These are phyloP conservation scores for Ischnus inquisitorius DNA, from an alignment of 2,888 invertebrate genomes.

Conservation along the genomic window DNA sequence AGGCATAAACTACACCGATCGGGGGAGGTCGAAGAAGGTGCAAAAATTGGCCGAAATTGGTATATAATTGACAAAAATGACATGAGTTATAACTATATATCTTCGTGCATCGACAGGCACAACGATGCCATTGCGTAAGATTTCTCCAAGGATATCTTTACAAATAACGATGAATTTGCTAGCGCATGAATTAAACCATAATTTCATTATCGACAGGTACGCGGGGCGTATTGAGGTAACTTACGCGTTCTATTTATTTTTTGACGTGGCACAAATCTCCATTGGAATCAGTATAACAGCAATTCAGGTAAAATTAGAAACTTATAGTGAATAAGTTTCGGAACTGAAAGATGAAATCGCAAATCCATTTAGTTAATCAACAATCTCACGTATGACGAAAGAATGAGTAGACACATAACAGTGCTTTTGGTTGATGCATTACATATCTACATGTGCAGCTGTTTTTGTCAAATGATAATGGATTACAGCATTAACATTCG, in stretches of 20 bases:
- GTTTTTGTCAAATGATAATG: background rate
- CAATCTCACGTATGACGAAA: background rate
- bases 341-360: background rate
- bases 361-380: background rate
- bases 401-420: background rate
- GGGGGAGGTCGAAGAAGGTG: background rate
- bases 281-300: background rate
- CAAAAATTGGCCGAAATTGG: background rate
- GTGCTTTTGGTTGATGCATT: background rate
- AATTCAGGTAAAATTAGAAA: background rate
- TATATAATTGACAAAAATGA: background rate
- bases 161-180: background rate
- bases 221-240: background rate
- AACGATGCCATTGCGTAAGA: conserved; percentile 55
- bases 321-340: background rate
- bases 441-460: background rate
- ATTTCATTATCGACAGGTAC: background rate
- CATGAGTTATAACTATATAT: conserved; percentile 19
- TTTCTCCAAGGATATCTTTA: background rate
- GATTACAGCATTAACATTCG: background rate
- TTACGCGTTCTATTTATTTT: conserved; percentile 1
- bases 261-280: background rate
- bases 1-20: conserved; percentile 37
- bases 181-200: background rate
- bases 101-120: conserved; percentile 43